Evolutionary conservation across 2,888 invertebrate genomes (phyloP).

Genomic region (Steinernema hermaphroditum): DNA sequence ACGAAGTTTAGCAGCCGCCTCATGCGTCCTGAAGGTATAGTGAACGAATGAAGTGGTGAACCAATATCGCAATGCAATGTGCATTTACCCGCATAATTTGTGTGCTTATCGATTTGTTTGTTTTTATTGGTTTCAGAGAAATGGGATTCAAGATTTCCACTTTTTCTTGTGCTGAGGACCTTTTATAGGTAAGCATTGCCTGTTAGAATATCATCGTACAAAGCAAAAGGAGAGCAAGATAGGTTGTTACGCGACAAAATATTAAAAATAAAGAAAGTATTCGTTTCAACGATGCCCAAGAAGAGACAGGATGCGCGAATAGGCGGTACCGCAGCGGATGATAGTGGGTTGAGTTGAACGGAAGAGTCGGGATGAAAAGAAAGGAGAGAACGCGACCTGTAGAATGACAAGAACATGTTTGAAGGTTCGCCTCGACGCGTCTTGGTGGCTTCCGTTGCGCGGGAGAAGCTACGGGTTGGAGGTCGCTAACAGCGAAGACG

Average conservation of each 20-base stretch:
- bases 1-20: no score
- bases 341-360: slow-evolving; percentile 17
- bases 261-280: background rate
- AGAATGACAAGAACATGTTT: slow-evolving; percentile 14
- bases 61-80: no score
- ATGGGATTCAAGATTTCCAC: no score
- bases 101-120: no score
- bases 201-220: no score
- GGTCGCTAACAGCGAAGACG: background rate
- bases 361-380: background rate
- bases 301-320: background rate
- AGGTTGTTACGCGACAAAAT: no score
- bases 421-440: background rate
- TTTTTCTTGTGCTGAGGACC: no score
- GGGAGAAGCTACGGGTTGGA: slow-evolving; percentile 1
- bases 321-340: background rate
- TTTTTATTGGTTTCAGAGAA: no score
- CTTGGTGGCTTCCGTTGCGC: background rate
- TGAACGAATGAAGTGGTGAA: no score
- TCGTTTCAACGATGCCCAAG: background rate
- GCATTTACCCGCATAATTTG: no score
- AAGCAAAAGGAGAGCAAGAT: no score
- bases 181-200: background rate
- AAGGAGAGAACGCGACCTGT: slow-evolving; percentile 2
- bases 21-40: no score